Evolutionary conservation across 2,888 invertebrate genomes (phyloP), one percentile per base, ranked within the genome.

Genomic region (Pammene fasciana): DNA sequence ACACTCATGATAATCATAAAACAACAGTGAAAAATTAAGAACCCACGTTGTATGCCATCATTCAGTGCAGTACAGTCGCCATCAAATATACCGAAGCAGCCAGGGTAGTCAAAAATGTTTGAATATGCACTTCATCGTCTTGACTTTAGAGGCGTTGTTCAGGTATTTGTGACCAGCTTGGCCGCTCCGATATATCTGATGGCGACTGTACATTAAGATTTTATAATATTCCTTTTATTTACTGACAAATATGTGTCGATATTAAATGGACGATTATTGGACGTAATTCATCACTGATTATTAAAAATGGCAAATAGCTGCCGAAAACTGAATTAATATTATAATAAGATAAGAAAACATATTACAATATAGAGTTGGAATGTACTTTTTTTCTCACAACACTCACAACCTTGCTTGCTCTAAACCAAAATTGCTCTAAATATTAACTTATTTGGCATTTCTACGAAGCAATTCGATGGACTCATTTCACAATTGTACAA

Each of bases 361-460:
- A 61, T n/a, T n/a, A 36, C 6, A 48, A 26, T 26, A 26, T 26
- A 26, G 26, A 26, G 52, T 14, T 26, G 41, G 50, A 62, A 62
- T 52, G 50, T 50, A 9, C 26, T 26, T 26, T 41, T 36, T 61
- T 61, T 36, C 14, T 36, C 41, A 18, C 50, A 10, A 18, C 13
- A 50, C 34, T 54, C 26, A 54, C 26, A 54, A 54, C n/a, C n/a
- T n/a, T n/a, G n/a, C n/a, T n/a, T n/a, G n/a, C n/a, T n/a, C n/a
- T n/a, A n/a, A n/a, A n/a, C 50, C 50, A 18, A 18, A 11, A 13
- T 50, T 18, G 50, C 26, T 18, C 16, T 48, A 48, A 3, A 26
- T 4, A 26, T 50, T 50, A 9, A 50, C 11, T 48, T 60, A 18
- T 55, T 57, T 57, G 41, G 18, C 11, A 50, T 50, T 50, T 50